phyloP scores from a whole-genome alignment of 1,140 invertebrate species.

The Euglossa dilemma region DNA sequence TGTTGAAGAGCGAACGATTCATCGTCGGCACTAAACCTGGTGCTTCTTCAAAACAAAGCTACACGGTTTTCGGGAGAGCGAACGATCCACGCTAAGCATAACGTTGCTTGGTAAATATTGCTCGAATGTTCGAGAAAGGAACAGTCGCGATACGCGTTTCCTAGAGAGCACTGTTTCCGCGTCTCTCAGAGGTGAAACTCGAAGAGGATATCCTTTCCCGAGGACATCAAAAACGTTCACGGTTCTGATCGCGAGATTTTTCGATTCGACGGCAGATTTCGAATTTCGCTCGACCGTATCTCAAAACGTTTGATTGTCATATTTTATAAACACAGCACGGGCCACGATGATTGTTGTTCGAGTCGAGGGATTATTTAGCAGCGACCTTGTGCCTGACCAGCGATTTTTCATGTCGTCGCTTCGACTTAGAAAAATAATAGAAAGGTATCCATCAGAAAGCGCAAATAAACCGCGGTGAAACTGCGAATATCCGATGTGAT shows the following conservation, averaged over 20 bases:
- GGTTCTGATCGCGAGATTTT: background rate
- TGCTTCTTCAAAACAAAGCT: too few relatives aligned
- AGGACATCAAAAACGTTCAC: background rate
- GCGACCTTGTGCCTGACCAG: conserved; percentile 1
- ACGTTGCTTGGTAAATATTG: too few relatives aligned
- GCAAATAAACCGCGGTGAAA: conserved; percentile 46
- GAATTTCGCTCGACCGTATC: background rate
- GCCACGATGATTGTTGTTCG: conserved; percentile 48
- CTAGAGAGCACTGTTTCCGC: background rate
- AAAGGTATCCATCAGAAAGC: background rate
- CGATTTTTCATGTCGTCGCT: conserved; percentile 53
- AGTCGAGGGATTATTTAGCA: conserved; percentile 49
- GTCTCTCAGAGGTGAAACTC: background rate
- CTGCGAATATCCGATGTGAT: background rate
- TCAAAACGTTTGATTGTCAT: conserved; percentile 53
- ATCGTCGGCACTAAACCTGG: too few relatives aligned
- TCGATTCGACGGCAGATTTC: conserved; percentile 22
- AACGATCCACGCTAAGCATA: too few relatives aligned
- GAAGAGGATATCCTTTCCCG: too few relatives aligned
- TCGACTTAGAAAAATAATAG: conserved; percentile 46
- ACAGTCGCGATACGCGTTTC: too few relatives aligned
- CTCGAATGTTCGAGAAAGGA: too few relatives aligned
- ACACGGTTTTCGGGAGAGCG: background rate
- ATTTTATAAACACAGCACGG: conserved; percentile 63
- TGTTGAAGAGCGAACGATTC: too few relatives aligned